These are phyloP conservation scores for Vespertilio murinus DNA, from an alignment of 2,797 vertebrate genomes.

Conservation along the genomic window DNA sequence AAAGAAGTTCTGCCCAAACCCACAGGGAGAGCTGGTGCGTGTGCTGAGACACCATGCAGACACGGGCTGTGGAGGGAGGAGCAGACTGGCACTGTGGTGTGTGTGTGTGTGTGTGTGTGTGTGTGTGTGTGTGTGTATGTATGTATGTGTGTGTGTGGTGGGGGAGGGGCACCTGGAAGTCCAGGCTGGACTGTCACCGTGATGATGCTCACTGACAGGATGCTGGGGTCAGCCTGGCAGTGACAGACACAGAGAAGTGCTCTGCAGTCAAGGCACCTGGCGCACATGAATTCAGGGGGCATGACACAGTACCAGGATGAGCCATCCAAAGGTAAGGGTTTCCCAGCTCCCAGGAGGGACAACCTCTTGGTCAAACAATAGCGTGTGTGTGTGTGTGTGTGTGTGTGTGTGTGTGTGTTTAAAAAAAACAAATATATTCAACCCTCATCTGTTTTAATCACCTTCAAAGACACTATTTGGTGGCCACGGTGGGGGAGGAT, in stretches of 20 bases:
- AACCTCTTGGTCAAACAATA: background rate
- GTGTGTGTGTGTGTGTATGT: no score
- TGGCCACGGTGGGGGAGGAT: no score
- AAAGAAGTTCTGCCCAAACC: background rate
- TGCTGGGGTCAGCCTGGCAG: background rate
- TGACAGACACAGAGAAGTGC: background rate
- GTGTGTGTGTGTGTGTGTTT: no score
- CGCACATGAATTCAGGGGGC: background rate
- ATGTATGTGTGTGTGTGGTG: no score
- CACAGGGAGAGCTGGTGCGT: background rate
- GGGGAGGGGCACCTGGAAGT: background rate
- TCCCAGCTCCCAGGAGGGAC: background rate
- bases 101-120: no score
- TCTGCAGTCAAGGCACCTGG: background rate
- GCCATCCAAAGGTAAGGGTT: background rate
- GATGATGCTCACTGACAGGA: no score
- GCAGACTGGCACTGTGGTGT: no score
- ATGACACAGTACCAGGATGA: background rate
- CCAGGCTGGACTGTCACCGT: background rate
- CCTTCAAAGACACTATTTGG: background rate
- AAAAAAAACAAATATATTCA: background rate
- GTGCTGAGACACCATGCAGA: background rate
- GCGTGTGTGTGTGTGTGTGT: no score
- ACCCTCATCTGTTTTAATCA: background rate
- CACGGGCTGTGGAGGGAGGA: background rate